phyloP scores from a whole-genome alignment of 2,113 vertebrate species.

The Garra rufa region DNA sequence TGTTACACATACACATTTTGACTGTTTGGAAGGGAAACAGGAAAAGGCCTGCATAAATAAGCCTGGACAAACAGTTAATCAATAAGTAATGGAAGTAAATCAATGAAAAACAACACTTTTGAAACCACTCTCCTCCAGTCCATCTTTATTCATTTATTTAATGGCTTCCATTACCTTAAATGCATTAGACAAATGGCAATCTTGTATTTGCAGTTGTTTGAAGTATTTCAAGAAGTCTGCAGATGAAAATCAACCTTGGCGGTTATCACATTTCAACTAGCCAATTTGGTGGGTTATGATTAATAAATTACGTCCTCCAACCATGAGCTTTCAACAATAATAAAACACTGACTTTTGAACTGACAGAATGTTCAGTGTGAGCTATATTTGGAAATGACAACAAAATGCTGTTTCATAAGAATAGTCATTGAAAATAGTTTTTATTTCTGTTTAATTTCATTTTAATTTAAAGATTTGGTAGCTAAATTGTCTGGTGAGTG shows the following conservation, averaged over 20 bases:
- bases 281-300: no score
- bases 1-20: not conserved
- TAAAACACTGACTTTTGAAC: not conserved
- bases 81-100: conserved; percentile 65
- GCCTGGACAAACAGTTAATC: conserved; percentile 55
- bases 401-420: not conserved
- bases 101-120: conserved; percentile 60
- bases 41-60: conserved; percentile 58
- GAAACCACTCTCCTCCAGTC: conserved; percentile 50
- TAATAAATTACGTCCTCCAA: no score
- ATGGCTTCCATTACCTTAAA: not conserved
- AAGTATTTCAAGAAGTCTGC: not conserved
- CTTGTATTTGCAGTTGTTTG: not conserved
- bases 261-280: not conserved
- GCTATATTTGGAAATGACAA: not conserved
- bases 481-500: not conserved
- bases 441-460: not conserved
- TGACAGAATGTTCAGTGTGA: not conserved
- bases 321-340: no score
- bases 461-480: not conserved
- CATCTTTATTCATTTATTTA: not conserved
- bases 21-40: conserved; percentile 19
- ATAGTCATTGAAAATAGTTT: not conserved
- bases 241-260: no score
- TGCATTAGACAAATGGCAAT: not conserved